These are phyloP conservation scores for Pomphorhynchus laevis DNA, from an alignment of 1,140 invertebrate genomes.

Conservation along the genomic window DNA sequence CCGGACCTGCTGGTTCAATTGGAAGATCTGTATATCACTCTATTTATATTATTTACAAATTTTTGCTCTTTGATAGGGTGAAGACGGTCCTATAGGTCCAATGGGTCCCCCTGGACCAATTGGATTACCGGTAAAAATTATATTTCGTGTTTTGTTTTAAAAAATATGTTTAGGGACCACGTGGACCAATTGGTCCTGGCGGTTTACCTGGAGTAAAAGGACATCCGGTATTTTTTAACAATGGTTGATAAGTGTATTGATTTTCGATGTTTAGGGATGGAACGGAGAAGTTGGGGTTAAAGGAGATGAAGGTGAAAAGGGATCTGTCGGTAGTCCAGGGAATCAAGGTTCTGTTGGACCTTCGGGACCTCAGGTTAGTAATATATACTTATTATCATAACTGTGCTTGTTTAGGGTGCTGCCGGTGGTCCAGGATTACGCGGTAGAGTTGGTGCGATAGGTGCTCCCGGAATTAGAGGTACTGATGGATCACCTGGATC, in stretches of 20 bases:
- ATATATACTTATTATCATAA: background rate
- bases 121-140: conserved; percentile 15
- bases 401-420: background rate
- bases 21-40: conserved; percentile 8
- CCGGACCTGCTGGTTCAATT: conserved; percentile 9
- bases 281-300: too few relatives aligned
- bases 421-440: background rate
- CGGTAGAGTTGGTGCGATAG: background rate
- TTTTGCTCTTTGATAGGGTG: too few relatives aligned
- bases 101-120: conserved; percentile 14
- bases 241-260: background rate
- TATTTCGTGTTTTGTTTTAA: too few relatives aligned
- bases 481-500: background rate
- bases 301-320: too few relatives aligned
- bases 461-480: background rate
- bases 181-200: too few relatives aligned
- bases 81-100: conserved; percentile 14
- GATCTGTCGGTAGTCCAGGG: conserved; percentile 16
- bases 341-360: conserved; percentile 14
- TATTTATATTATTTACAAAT: too few relatives aligned
- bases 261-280: conserved; percentile 8
- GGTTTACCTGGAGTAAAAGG: too few relatives aligned
- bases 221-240: background rate
- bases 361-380: conserved; percentile 14
- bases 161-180: too few relatives aligned